Conservation (phyloP, 2,113 vertebrate genomes). For the Dipodomys spectabilis region DNA sequence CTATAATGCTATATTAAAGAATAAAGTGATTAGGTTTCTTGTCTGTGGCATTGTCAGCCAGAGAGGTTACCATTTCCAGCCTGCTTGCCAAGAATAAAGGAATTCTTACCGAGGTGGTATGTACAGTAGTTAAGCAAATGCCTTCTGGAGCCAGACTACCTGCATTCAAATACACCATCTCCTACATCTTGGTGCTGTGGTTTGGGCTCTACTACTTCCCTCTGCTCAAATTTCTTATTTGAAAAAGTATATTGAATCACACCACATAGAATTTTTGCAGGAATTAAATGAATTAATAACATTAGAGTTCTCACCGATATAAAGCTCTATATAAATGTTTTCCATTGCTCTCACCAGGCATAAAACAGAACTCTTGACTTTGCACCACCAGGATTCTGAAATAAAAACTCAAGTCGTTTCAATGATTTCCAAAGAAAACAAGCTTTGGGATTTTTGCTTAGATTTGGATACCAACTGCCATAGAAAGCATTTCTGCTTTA, state of each 20-base stretch:
- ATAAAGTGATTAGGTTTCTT: neutral
- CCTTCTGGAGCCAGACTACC: neutral
- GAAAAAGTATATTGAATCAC: neutral
- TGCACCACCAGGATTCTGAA: neutral
- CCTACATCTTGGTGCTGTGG: neutral
- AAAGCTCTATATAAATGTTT: neutral
- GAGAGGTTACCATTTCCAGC: neutral
- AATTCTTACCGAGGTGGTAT: neutral
- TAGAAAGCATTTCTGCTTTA: neutral
- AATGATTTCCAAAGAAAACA: neutral
- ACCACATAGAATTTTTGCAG: neutral
- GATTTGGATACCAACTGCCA: neutral
- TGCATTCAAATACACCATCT: neutral
- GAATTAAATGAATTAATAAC: constrained; percentile 21
- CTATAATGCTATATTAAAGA: neutral
- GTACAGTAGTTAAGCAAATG: neutral
- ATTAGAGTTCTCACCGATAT: constrained; percentile 4
- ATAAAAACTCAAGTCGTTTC: neutral
- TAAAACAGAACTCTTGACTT: neutral
- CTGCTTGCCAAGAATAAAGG: neutral
- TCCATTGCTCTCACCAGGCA: neutral
- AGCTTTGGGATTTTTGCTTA: neutral
- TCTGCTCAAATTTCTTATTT: neutral
- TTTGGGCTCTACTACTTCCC: neutral
- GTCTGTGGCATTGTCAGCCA: neutral